Evolutionary conservation across 1,140 invertebrate genomes (phyloP), one percentile per base, ranked within the genome.

Genomic region (Onthophagus taurus): DNA sequence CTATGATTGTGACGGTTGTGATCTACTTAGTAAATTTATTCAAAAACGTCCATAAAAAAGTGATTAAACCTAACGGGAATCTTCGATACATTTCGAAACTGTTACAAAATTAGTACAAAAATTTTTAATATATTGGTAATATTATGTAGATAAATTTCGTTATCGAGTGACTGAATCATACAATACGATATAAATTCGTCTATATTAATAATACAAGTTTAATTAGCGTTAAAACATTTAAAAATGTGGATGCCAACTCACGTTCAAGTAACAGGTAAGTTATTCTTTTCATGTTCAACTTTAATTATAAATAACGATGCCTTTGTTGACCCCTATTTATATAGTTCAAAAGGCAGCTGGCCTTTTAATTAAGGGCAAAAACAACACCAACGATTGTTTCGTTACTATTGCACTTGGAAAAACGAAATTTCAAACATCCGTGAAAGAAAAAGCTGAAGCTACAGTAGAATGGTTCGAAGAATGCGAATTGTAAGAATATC

Each of bases 381-480:
- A 89, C 70, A 85, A 85, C 57, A 90, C 86, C 54, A 93, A 93
- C 74, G 90, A 95, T 72, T 90, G 86, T 59, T 95, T 93, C 74
- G 91, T 94, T 57, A 92, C 89, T 39, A 95, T 96, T 59, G 85
- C 78, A 19, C 71, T 95, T 51, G 91, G 89, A 16, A 95, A 95
- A 71, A 90, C 93, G 63, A 95, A 93, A 72, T 96, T 89, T 67
- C 89, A 93, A 69, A 96, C 92, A 31, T 94, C 91, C 34, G 80
- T 93, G 45, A 93, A 94, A 68, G 86, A 94, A 65, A 92, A 91
- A 70, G 76, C 84, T 12, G 66, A 71, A 36, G 74, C 80, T 49
- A 80, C 80, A 59, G 83, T 89, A 13, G 89, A 90, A 67, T 96
- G 92, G 92, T 80, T 87, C 63, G 92, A 96, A 68, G 90, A 95